Evolutionary conservation across 2,113 vertebrate species (phyloP), one percentile per base, ranked within the genome.

Genomic region (Megaceryle torquata): DNA sequence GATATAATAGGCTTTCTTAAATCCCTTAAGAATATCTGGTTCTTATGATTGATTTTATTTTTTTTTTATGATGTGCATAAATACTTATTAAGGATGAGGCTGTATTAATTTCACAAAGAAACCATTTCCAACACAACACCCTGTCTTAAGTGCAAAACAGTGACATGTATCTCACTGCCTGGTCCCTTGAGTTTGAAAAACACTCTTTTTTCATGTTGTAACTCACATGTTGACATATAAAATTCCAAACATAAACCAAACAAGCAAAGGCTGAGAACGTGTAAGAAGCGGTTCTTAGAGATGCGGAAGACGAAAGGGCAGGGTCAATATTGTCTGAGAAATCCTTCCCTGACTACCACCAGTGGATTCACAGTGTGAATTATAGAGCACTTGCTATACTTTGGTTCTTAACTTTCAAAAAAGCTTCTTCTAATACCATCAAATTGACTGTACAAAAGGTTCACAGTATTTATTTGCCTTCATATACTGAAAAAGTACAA

Each of bases 391-490:
- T 51, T 91, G 43, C 6, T 83, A 53, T 2, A 72, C 46, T 54
- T 87, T 61, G 2, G 37, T 81, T 60, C 82, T 77, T 72, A 60
- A 41, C 56, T 44, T 93, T 76, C 79, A 93, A 67, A 75, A 69
- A 71, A 43, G 7, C 64, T 72, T 64, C 41, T 82, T 89, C 35
- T 72, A 88, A 67, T 85, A 46, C 15, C 22, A 70, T 84, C 44
- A 80, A 57, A 77, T 43, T 68, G 71, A 86, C 88, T 65, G 18
- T 60, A 56, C 61, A 89, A 46, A 67, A 88, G 71, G 16, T 89
- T 82, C 69, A 86, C 6, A 9, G 51, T 72, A 96, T 86, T 90
- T 70, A 91, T 88, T 94, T 96, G 82, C 72, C 44, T 80, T 60
- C 41, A 39, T 53, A 18, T 22, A 14, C 57, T 71, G 22, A 74